Conservation (phyloP, 64 coral and sea anemone species). For the Pocillopora verrucosa region DNA sequence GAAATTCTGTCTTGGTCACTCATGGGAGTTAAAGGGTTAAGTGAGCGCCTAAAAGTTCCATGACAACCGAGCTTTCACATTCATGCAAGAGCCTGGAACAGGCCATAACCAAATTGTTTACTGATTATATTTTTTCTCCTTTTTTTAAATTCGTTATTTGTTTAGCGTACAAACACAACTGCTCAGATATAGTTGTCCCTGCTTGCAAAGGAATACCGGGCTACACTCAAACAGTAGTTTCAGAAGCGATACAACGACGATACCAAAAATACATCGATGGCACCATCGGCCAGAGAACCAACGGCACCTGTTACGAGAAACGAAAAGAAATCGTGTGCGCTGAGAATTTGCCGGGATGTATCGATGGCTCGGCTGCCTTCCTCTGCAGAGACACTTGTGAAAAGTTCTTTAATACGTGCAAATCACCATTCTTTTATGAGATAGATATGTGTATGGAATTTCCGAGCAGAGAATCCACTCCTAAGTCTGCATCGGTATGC, state of each 20-base stretch:
- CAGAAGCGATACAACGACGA: background rate
- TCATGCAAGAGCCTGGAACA: too few relatives aligned
- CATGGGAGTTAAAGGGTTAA: too few relatives aligned
- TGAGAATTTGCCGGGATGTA: slow-evolving; percentile 23
- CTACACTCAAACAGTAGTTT: slow-evolving; percentile 48
- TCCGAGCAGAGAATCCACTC: slow-evolving; percentile 5
- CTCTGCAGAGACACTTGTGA: slow-evolving; percentile 50
- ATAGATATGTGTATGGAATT: slow-evolving; percentile 53
- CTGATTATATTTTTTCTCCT: background rate
- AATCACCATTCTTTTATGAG: slow-evolving; percentile 6
- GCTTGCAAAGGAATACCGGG: slow-evolving; percentile 36
- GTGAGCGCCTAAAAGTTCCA: too few relatives aligned
- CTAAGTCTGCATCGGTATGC: background rate
- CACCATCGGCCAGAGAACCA: background rate
- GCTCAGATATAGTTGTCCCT: slow-evolving; percentile 23
- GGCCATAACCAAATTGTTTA: too few relatives aligned
- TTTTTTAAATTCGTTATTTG: background rate
- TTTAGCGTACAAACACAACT: slow-evolving; percentile 15
- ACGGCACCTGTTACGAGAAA: background rate
- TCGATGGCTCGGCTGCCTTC: background rate
- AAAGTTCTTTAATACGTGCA: slow-evolving; percentile 30
- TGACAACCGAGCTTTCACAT: too few relatives aligned
- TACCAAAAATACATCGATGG: background rate
- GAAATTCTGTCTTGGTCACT: too few relatives aligned
- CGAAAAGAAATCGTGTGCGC: slow-evolving; percentile 52